These are phyloP conservation scores for Pipistrellus kuhlii DNA, from an alignment of 2,797 vertebrate species.

Conservation along the genomic window DNA sequence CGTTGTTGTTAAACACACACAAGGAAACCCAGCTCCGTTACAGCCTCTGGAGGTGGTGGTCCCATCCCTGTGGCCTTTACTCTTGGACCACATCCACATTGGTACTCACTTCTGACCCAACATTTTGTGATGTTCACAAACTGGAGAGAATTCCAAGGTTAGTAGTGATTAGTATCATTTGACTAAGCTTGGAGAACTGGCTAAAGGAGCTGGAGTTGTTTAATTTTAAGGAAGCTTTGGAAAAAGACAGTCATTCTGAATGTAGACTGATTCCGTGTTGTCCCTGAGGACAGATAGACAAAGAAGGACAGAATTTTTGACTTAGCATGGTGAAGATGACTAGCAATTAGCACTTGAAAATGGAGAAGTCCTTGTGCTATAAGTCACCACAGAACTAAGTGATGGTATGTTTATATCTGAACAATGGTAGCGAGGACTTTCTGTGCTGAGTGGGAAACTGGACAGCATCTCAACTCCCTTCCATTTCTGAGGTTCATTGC, in stretches of 20 bases:
- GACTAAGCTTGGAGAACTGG: neutral
- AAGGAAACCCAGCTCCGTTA: neutral
- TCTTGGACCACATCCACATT: neutral
- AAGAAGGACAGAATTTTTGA: neutral
- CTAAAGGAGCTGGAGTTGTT: neutral
- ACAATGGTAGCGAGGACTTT: neutral
- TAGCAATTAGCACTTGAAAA: neutral
- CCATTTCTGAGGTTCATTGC: neutral
- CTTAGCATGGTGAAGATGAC: neutral
- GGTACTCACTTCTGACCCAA: neutral
- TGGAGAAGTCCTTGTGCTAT: neutral
- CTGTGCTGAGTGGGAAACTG: neutral
- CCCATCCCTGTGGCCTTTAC: neutral
- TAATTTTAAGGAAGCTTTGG: neutral
- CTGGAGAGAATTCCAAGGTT: neutral
- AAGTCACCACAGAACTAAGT: neutral
- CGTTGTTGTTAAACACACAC: neutral
- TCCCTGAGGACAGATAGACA: neutral
- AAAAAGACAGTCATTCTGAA: neutral
- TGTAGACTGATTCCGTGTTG: fast-evolving
- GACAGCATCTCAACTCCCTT: neutral
- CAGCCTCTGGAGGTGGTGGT: no score
- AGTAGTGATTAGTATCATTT: neutral
- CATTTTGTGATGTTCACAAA: neutral
- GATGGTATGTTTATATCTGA: no score